These are phyloP conservation scores for Ectemnius cavifrons DNA, from an alignment of 2,888 invertebrate species.

Conservation along the genomic window DNA sequence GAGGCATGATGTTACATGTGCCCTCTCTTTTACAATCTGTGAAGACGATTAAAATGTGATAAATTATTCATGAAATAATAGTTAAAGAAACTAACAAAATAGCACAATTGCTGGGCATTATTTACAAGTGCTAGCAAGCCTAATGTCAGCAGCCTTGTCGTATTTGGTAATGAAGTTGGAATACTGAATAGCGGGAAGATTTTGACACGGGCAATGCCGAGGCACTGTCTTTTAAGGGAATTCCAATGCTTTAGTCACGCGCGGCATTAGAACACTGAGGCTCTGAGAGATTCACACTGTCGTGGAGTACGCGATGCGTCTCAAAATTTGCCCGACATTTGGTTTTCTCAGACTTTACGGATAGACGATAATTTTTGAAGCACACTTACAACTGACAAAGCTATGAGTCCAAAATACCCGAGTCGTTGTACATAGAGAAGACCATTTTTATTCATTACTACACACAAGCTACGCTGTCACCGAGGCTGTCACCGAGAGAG, in stretches of 20 bases:
- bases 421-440: slow-evolving; percentile 28
- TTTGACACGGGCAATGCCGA: slow-evolving; percentile 43
- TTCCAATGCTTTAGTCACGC: slow-evolving; percentile 27
- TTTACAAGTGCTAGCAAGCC: slow-evolving; percentile 77
- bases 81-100: slow-evolving; percentile 72
- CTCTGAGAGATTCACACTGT: slow-evolving; percentile 8
- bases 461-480: slow-evolving; percentile 2
- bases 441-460: slow-evolving; percentile 35
- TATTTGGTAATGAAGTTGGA: slow-evolving; percentile 64
- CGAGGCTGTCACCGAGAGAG: slow-evolving; percentile 19
- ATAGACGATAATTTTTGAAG: slow-evolving; percentile 73
- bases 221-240: slow-evolving; percentile 7
- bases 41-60: slow-evolving; percentile 74
- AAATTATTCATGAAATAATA: slow-evolving; percentile 76
- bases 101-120: slow-evolving; percentile 77
- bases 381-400: slow-evolving; percentile 67
- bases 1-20: slow-evolving; percentile 71
- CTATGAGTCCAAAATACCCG: slow-evolving; percentile 69
- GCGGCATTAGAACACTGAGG: slow-evolving; percentile 25
- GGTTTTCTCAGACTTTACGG: slow-evolving; percentile 66
- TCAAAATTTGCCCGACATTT: slow-evolving; percentile 59
- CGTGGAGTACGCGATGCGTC: slow-evolving; percentile 19
- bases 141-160: slow-evolving; percentile 74
- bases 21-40: slow-evolving; percentile 74
- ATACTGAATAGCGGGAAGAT: slow-evolving; percentile 58